Evolutionary conservation across 2,113 vertebrate genomes (phyloP).

Genomic region (Otocyon megalotis): DNA sequence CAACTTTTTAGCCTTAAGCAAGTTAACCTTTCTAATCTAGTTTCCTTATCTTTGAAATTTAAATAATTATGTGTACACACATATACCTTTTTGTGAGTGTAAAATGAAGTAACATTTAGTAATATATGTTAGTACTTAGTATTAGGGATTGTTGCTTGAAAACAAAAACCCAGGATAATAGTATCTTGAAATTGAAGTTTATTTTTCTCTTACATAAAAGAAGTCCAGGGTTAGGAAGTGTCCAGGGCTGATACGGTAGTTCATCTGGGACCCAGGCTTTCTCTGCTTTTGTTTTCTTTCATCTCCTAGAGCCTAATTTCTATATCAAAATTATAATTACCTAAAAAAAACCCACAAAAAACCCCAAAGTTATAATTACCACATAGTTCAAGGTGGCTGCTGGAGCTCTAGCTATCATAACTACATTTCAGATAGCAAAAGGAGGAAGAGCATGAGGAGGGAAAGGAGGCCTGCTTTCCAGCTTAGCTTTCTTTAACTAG

Average conservation of each 20-base stretch:
- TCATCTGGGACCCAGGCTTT: neutral
- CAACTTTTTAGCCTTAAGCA: slow-evolving; percentile 3
- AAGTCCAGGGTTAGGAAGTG: neutral
- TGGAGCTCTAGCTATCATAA: neutral
- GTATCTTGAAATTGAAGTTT: neutral
- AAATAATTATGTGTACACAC: neutral
- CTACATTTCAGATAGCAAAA: neutral
- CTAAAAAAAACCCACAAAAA: too few relatives aligned
- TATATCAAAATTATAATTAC: neutral
- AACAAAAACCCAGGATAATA: neutral
- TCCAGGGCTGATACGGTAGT: neutral
- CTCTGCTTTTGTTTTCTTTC: neutral
- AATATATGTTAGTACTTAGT: neutral
- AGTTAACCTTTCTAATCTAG: slow-evolving; percentile 1
- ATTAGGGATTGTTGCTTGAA: neutral
- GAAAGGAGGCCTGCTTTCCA: neutral
- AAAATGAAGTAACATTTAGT: slow-evolving; percentile 1
- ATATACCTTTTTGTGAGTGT: neutral
- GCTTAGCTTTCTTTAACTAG: neutral
- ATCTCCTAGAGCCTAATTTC: neutral
- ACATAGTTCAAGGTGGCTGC: neutral
- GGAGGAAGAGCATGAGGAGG: neutral
- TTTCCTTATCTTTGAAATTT: slow-evolving; percentile 17
- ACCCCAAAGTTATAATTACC: neutral
- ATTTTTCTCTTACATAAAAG: slow-evolving; percentile 21